phyloP scores from a whole-genome alignment of 2,113 vertebrate species.

The Butorides virescens region DNA sequence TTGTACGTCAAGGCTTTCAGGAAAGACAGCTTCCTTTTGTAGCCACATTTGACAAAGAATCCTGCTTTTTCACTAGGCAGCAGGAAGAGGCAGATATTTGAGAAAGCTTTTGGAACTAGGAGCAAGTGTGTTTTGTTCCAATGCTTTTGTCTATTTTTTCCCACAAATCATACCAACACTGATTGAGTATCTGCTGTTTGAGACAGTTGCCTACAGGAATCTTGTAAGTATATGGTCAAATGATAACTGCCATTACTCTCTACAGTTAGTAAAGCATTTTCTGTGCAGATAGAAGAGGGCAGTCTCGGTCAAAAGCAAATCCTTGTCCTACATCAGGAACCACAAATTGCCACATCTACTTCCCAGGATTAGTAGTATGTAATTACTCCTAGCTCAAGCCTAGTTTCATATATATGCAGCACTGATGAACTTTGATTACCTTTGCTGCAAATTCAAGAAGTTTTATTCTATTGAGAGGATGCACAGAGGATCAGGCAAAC shows the following conservation, averaged over 20 bases:
- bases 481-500: background rate
- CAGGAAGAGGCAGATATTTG: background rate
- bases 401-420: background rate
- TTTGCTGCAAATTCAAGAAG: background rate
- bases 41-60: background rate
- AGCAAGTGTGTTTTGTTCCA: background rate
- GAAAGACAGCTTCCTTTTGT: background rate
- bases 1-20: background rate
- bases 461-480: background rate
- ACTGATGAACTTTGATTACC: slow-evolving; percentile 24
- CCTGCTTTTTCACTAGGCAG: background rate
- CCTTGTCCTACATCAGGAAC: slow-evolving; percentile 12
- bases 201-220: background rate
- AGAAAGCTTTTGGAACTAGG: background rate
- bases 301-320: slow-evolving; percentile 18
- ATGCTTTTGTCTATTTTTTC: background rate
- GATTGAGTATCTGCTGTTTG: background rate
- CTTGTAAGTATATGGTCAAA: background rate
- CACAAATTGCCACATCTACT: slow-evolving; percentile 42
- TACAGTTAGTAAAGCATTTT: background rate
- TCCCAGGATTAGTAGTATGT: slow-evolving; percentile 49
- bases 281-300: background rate
- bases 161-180: background rate
- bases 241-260: background rate
- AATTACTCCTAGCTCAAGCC: slow-evolving; percentile 39